phyloP scores from a whole-genome alignment of 2,797 vertebrate species.

The Epinephelus coioides region DNA sequence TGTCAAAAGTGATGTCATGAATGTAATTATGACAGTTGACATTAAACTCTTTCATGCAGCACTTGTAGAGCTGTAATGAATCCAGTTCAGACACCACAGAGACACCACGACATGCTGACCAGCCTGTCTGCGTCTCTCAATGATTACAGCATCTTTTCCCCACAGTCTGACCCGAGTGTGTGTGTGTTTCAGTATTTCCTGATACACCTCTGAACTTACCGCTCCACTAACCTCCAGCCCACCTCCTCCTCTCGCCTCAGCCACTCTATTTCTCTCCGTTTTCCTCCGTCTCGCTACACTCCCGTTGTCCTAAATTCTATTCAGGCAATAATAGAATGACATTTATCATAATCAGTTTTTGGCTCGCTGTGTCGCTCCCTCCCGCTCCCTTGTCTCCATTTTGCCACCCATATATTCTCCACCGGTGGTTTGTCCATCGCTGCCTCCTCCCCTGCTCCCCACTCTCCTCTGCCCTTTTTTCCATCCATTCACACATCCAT shows the following conservation, averaged over 20 bases:
- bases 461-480: neutral
- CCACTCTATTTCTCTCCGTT: constrained; percentile 13
- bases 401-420: constrained; percentile 38
- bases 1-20: neutral
- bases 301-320: constrained; percentile 70
- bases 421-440: constrained; percentile 1
- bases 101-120: constrained; percentile 15
- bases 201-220: constrained; percentile 46
- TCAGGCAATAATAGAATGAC: constrained; percentile 74
- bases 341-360: constrained; percentile 78
- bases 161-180: constrained; percentile 18
- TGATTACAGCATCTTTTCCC: constrained; percentile 2
- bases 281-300: constrained; percentile 14
- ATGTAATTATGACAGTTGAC: neutral
- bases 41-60: neutral
- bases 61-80: constrained; percentile 2
- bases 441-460: neutral
- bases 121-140: constrained; percentile 9
- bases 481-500: neutral
- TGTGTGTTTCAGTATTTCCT: constrained; percentile 38
- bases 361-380: constrained; percentile 24
- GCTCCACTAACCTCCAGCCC: constrained; percentile 62
- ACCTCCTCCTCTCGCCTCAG: constrained; percentile 4
- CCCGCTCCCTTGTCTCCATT: constrained; percentile 11
- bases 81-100: neutral